Evolutionary conservation across 2,797 vertebrate species (phyloP), one percentile per base, ranked within the genome.

Genomic region (Champsocephalus gunnari): DNA sequence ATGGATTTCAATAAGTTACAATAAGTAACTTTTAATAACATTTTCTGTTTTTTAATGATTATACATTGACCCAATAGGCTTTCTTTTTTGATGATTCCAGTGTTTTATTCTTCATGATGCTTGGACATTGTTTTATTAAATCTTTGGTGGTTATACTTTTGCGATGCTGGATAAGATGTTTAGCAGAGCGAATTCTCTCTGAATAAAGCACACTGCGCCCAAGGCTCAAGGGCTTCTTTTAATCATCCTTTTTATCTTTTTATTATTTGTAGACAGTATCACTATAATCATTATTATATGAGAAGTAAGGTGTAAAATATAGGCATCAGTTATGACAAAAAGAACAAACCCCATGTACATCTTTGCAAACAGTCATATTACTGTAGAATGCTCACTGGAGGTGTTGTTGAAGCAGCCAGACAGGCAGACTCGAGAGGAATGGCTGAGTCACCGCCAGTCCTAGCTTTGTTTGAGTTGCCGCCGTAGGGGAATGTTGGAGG

Each of bases 361-460:
- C 9, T 48, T 3, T 24, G n/a, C 21, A 16, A 11, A 11, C 3
- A 19, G 1, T 66, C 65, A 57, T 90, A 83, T 91, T 83, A 77
- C 75, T 58, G 73, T 71, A 69, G 64, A 79, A 72, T 81, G 71
- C 73, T 75, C 72, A 59, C 60, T 81, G 38, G 54, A 73, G 55
- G 66, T 82, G 81, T 76, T 87, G 73, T 86, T 5, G n/a, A 69
- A 63, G 71, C 51, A 49, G 75, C 68, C 84, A 87, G 81, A 81
- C 86, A 70, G 50, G 78, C 82, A 76, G 80, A 80, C 85, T 75
- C 17, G 16, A 77, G 78, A 83, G 89, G 89, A 90, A 89, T 80
- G 87, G 84, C 86, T 94, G 93, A 94, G 90, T 93, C 94, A 94
- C 84, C 71, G 76, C 88, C 81, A 51, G 81, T 73, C 86, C 83